Evolutionary conservation across 2,888 invertebrate species (phyloP).

Genomic region (Xestoiulus laeticollis): DNA sequence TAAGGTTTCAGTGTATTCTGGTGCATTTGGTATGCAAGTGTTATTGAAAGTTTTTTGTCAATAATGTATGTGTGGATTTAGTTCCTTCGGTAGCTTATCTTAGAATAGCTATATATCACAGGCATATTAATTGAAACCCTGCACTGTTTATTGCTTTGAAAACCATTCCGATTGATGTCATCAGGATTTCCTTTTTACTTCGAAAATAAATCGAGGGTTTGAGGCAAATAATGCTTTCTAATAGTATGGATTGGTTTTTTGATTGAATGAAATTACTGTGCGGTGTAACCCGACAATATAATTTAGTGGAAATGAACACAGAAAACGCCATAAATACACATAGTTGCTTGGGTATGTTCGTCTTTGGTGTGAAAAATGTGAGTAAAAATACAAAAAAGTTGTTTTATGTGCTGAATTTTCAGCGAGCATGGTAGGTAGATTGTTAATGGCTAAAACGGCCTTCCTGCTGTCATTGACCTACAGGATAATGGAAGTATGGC

Average conservation of each 20-base stretch:
- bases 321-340: neutral
- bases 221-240: neutral
- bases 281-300: neutral
- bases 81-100: too few relatives aligned
- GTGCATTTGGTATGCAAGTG: too few relatives aligned
- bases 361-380: neutral
- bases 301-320: neutral
- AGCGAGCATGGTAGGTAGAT: neutral
- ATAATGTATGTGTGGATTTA: too few relatives aligned
- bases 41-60: too few relatives aligned
- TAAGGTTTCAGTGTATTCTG: too few relatives aligned
- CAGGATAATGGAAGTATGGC: conserved; percentile 19
- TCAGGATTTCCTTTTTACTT: neutral
- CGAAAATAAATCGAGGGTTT: neutral
- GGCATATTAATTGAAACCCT: neutral
- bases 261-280: neutral
- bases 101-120: neutral
- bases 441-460: neutral
- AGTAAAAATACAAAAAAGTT: neutral
- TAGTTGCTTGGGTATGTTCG: neutral
- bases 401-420: neutral
- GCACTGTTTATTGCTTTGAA: neutral
- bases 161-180: neutral
- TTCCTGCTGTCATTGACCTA: conserved; percentile 3
- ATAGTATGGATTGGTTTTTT: neutral